These are phyloP conservation scores for Chrysomela aeneicollis DNA, from an alignment of 2,888 invertebrate species.

Conservation along the genomic window DNA sequence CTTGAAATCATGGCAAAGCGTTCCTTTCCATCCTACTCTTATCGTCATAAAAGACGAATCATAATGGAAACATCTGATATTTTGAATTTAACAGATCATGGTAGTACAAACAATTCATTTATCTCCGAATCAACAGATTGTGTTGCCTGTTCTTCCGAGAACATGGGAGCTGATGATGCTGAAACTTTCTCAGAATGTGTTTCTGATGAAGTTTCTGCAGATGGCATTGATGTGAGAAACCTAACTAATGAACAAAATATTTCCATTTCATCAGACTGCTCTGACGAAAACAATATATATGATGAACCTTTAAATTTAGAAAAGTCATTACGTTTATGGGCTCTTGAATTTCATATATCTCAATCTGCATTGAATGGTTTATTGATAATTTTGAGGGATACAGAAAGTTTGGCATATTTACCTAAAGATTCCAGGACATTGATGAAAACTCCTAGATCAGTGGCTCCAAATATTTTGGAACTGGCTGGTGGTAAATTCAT, in stretches of 20 bases:
- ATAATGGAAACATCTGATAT: too few species aligned
- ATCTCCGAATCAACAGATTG: too few species aligned
- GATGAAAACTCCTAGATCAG: slow-evolving; percentile 19
- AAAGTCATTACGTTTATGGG: not conserved
- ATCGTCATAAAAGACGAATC: slow-evolving; percentile 2
- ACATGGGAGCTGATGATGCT: too few species aligned
- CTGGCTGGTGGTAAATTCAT: slow-evolving; percentile 4
- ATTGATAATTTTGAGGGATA: slow-evolving; percentile 1
- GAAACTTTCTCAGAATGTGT: slow-evolving; percentile 4
- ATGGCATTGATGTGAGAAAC: too few species aligned
- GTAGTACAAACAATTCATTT: too few species aligned
- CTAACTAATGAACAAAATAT: too few species aligned
- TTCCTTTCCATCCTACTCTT: not conserved
- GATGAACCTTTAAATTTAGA: not conserved
- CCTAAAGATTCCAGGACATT: slow-evolving; percentile 16
- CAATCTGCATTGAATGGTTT: slow-evolving; percentile 10
- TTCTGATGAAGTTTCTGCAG: slow-evolving; percentile 1
- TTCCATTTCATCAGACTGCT: too few species aligned
- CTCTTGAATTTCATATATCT: slow-evolving; percentile 9
- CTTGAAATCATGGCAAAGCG: not conserved
- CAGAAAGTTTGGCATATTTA: not conserved
- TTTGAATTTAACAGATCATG: too few species aligned
- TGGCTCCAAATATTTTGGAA: not conserved
- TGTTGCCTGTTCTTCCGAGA: too few species aligned
- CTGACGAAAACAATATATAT: too few species aligned